A percentile compares a stretch with the other conserved stretches of the same genome.
These are phyloP conservation scores for Caenorhabditis sp. DNA, from an alignment of 2,888 invertebrate species.

Conservation along the genomic window DNA sequence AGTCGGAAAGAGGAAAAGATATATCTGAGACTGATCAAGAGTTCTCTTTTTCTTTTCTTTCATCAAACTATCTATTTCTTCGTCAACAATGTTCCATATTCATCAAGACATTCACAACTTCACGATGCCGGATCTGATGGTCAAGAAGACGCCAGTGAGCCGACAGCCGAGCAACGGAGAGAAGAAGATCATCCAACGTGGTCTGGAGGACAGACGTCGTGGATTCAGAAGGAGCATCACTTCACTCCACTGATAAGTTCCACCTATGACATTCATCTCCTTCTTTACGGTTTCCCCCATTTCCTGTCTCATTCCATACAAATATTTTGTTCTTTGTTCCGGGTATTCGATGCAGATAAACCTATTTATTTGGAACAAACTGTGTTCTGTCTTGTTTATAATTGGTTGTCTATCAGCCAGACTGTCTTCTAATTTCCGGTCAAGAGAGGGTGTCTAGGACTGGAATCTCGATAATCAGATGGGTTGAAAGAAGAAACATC, in stretches of 20 bases:
- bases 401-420: not conserved
- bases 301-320: too few species aligned
- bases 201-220: conserved; percentile 47
- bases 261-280: not conserved
- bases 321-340: conserved; percentile 2
- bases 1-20: not conserved
- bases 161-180: conserved; percentile 49
- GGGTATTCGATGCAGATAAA: not conserved
- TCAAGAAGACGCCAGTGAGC: conserved; percentile 42
- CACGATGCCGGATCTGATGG: conserved; percentile 37
- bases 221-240: conserved; percentile 52
- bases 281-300: not conserved
- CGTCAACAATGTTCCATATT: conserved; percentile 61
- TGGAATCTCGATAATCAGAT: not conserved
- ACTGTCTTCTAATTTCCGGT: conserved; percentile 12
- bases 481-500: not conserved
- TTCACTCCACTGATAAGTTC: conserved; percentile 31
- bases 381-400: not conserved
- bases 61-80: too few species aligned
- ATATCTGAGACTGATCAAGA: not conserved
- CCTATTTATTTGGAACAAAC: conserved; percentile 8
- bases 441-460: conserved; percentile 1
- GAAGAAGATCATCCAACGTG: conserved; percentile 46
- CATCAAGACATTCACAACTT: conserved; percentile 57
- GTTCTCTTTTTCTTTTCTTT: not conserved